Evolutionary conservation across 2,113 vertebrate species (phyloP).

Genomic region (Bufo gargarizans): DNA sequence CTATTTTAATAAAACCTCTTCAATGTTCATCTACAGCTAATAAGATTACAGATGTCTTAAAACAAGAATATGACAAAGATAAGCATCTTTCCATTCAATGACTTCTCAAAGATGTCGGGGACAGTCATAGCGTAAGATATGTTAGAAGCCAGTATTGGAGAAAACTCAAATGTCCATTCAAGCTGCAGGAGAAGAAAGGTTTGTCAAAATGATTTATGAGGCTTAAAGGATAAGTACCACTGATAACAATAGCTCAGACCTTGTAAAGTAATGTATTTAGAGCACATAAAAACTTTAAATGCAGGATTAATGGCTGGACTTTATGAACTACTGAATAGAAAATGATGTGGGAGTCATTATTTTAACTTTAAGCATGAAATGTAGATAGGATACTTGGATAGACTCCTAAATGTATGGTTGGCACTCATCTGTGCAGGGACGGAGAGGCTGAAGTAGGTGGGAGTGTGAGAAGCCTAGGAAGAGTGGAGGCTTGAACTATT

Average conservation of each 20-base stretch:
- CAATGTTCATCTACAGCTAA: background rate
- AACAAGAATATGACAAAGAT: constrained; percentile 21
- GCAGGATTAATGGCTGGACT: constrained; percentile 8
- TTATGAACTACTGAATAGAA: constrained; percentile 11
- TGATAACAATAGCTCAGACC: background rate
- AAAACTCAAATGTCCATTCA: constrained; percentile 32
- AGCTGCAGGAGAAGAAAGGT: constrained; percentile 7
- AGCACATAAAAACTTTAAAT: constrained; percentile 20
- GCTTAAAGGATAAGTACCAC: constrained; percentile 13
- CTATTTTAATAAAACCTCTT: background rate
- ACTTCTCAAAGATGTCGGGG: background rate
- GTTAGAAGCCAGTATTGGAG: background rate
- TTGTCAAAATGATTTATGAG: constrained; percentile 30
- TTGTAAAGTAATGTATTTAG: constrained; percentile 22
- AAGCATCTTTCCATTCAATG: background rate
- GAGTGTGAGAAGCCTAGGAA: background rate
- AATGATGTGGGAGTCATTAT: constrained; percentile 25
- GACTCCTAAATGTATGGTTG: background rate
- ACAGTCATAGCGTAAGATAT: background rate
- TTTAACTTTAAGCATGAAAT: constrained; percentile 24
- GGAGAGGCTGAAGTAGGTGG: background rate
- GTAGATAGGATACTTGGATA: background rate
- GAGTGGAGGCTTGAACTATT: background rate
- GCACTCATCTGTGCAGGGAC: background rate
- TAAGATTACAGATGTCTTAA: background rate